phyloP scores from a whole-genome alignment of 1,140 invertebrate species.

The Anthonomus grandis region DNA sequence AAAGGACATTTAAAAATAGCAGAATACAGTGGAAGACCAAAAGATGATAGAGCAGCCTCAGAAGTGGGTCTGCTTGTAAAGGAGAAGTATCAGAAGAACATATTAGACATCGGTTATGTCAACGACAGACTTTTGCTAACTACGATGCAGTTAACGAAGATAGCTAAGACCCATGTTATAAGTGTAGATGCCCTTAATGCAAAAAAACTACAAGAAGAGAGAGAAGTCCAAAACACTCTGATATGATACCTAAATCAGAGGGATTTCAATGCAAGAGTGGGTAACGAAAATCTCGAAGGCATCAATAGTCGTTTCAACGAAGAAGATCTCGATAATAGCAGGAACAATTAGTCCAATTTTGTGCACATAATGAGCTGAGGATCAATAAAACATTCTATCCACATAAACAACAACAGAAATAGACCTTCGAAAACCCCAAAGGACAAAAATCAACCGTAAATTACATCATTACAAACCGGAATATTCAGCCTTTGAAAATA shows the following conservation, averaged over 20 bases:
- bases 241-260: slow-evolving; percentile 3
- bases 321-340: slow-evolving; percentile 1
- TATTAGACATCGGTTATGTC: slow-evolving; percentile 15
- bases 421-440: slow-evolving; percentile 3
- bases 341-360: slow-evolving; percentile 11
- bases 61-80: slow-evolving; percentile 20
- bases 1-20: slow-evolving; percentile 1
- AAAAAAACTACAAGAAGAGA: slow-evolving; percentile 12
- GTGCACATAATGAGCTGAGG: slow-evolving; percentile 16
- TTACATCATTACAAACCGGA: slow-evolving; percentile 6
- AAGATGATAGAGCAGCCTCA: slow-evolving; percentile 14
- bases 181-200: slow-evolving; percentile 20
- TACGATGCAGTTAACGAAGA: slow-evolving; percentile 1
- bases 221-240: slow-evolving; percentile 3
- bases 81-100: slow-evolving; percentile 18
- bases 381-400: slow-evolving; percentile 20
- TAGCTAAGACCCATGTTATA: not conserved
- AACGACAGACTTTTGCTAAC: slow-evolving; percentile 10
- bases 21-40: slow-evolving; percentile 23
- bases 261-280: slow-evolving; percentile 18
- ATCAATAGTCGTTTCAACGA: slow-evolving; percentile 17
- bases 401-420: slow-evolving; percentile 13
- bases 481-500: slow-evolving; percentile 2
- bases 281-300: slow-evolving; percentile 1
- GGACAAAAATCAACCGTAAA: slow-evolving; percentile 1